Percentiles rank a stretch among this genome's conserved stretches.
phyloP scores from a whole-genome alignment of 1,140 invertebrate genomes.

The Bombus sibiricus region DNA sequence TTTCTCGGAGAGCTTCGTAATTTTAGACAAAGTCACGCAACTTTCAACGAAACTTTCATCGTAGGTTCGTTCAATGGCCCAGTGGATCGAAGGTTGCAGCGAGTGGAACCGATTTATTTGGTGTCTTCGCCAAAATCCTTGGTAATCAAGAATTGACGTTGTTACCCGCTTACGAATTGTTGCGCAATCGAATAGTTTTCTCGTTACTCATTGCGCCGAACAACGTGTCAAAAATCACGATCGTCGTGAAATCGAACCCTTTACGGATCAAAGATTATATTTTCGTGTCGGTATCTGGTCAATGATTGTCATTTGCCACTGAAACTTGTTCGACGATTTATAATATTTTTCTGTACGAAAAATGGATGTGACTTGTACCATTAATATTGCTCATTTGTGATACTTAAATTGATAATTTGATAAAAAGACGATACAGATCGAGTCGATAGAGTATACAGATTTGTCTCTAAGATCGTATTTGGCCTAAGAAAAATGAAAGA shows the following conservation, averaged over 20 bases:
- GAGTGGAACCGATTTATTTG: slow-evolving; percentile 62
- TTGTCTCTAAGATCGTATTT: background rate
- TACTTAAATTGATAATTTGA: background rate
- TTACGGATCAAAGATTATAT: background rate
- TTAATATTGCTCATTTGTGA: background rate
- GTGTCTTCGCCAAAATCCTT: slow-evolving; percentile 66
- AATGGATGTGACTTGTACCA: background rate
- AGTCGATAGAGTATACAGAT: background rate
- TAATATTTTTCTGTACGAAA: background rate
- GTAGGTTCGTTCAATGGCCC: slow-evolving; percentile 31
- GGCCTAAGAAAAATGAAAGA: no score
- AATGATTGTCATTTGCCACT: background rate
- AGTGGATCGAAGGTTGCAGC: slow-evolving; percentile 44
- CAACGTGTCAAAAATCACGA: slow-evolving; percentile 25
- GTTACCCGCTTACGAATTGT: slow-evolving; percentile 21
- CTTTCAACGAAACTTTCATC: slow-evolving; percentile 32
- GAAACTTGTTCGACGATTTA: background rate
- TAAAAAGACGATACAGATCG: background rate
- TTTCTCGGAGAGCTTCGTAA: background rate
- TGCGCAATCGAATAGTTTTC: slow-evolving; percentile 66
- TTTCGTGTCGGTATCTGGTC: background rate
- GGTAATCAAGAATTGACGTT: slow-evolving; percentile 56
- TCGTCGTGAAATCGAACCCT: background rate
- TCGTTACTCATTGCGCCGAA: slow-evolving; percentile 59
- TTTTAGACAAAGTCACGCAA: background rate